Evolutionary conservation across 2,888 invertebrate species (phyloP), one percentile per base, ranked within the genome.

Genomic region (Volucella bombylans): DNA sequence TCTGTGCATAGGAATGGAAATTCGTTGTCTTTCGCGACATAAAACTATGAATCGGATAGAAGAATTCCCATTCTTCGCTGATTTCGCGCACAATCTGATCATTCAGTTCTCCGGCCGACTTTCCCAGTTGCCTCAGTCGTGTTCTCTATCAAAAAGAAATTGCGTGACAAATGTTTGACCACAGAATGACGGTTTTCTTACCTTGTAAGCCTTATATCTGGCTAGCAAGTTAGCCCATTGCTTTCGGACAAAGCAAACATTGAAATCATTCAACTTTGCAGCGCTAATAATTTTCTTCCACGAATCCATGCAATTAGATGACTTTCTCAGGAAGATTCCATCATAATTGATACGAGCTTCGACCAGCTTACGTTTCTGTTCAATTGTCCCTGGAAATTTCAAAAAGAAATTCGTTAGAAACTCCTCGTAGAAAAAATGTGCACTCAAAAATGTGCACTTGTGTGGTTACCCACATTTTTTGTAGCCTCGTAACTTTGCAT

Each of bases 31-130:
- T 90, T 15, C 89, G 89, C n/a, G 89, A 89, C 90, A 91, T 91
- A 41, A 89, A 91, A 3, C 87, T 86, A 55, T 91, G 91, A 11
- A 91, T 90, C 6, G 88, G 87, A n/a, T 89, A 88, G 55, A 91
- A 91, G 81, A 90, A 90, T 67, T 91, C 91, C 91, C 91, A 91
- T 65, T 91, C 91, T 64, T 89, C 88, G 73, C 87, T 88, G 49
- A 89, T 87, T 82, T 88, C 87, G n/a, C 86, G 85, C 14, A 88
- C 85, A 50, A 87, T 68, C 45, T 88, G 87, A 1, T 87, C 85
- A 61, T 87, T 86, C 9, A 88, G 81, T 8, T 87, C 73, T 23
- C 86, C 86, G 12, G 86, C 71, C 15, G 39, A 68, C 10, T 62
- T 85, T 18, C 71, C 85, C n/a, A 85, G 67, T 15, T 85, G 81